Evolutionary conservation across 2,113 vertebrate genomes (phyloP).

Genomic region (Corvus hawaiiensis): DNA sequence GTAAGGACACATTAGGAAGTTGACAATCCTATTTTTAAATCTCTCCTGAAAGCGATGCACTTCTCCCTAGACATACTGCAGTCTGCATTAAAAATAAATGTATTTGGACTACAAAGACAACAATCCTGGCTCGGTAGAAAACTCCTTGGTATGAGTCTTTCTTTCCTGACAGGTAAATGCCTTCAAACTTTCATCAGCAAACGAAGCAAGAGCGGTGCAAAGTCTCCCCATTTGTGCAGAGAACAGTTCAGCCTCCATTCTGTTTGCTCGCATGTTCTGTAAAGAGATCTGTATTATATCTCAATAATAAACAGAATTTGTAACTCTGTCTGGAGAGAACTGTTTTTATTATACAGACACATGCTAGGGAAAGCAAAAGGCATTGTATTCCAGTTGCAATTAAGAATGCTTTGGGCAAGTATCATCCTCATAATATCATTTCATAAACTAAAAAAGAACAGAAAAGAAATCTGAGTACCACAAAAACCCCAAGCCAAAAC

Average conservation of each 20-base stretch:
- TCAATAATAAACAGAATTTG: neutral
- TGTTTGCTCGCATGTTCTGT: neutral
- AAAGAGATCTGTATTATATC: neutral
- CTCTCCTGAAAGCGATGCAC: neutral
- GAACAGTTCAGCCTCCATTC: neutral
- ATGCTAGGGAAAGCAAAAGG: neutral
- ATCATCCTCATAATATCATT: neutral
- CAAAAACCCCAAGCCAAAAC: neutral
- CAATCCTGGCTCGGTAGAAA: neutral
- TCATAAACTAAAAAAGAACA: neutral
- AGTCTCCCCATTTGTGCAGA: neutral
- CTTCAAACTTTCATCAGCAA: neutral
- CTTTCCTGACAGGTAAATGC: neutral
- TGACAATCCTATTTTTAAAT: conserved; percentile 42
- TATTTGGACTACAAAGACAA: neutral
- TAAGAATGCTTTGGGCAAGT: neutral
- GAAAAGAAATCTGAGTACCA: neutral
- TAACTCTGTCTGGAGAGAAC: neutral
- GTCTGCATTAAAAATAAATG: conserved; percentile 11
- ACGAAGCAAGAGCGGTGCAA: neutral
- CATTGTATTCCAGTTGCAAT: neutral
- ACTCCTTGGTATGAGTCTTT: neutral
- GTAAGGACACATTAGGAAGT: neutral
- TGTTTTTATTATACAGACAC: neutral
- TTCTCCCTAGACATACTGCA: neutral